A percentile compares a stretch with the other conserved stretches of the same genome.
Evolutionary conservation across 2,797 vertebrate genomes (phyloP).

Genomic region (Melanogrammus aeglefinus): DNA sequence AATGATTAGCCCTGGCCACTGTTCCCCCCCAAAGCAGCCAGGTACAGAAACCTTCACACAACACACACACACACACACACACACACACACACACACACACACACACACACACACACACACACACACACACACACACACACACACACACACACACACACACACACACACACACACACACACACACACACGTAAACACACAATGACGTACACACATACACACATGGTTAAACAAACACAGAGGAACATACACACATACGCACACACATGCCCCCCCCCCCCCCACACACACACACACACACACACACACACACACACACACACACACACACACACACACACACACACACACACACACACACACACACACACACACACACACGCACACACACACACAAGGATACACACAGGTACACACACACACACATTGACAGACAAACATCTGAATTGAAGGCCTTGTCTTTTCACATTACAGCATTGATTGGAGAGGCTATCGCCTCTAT

Average conservation of each 20-base stretch:
- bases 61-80: constrained; percentile 67
- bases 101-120: constrained; percentile 51
- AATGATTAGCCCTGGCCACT: constrained; percentile 96
- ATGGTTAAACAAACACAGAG: constrained; percentile 60
- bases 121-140: constrained; percentile 39
- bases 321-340: constrained; percentile 52
- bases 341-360: neutral
- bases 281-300: constrained; percentile 51
- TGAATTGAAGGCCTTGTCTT: constrained; percentile 64
- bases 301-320: constrained; percentile 31
- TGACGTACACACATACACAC: no score
- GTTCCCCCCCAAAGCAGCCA: constrained; percentile 82
- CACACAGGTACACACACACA: constrained; percentile 49
- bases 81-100: constrained; percentile 67
- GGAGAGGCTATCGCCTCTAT: constrained; percentile 89
- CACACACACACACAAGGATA: constrained; percentile 39
- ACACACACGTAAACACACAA: constrained; percentile 67
- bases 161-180: constrained; percentile 24
- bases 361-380: constrained; percentile 53
- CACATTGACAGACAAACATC: constrained; percentile 50
- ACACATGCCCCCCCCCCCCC: no score
- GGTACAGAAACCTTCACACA: constrained; percentile 34
- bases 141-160: constrained; percentile 37
- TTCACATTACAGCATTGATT: constrained; percentile 89
- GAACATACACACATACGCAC: constrained; percentile 49